Percentiles rank a stretch among this genome's conserved stretches.
These are phyloP conservation scores for Thymallus thymallus DNA, from an alignment of 2,113 vertebrate genomes.

Conservation along the genomic window DNA sequence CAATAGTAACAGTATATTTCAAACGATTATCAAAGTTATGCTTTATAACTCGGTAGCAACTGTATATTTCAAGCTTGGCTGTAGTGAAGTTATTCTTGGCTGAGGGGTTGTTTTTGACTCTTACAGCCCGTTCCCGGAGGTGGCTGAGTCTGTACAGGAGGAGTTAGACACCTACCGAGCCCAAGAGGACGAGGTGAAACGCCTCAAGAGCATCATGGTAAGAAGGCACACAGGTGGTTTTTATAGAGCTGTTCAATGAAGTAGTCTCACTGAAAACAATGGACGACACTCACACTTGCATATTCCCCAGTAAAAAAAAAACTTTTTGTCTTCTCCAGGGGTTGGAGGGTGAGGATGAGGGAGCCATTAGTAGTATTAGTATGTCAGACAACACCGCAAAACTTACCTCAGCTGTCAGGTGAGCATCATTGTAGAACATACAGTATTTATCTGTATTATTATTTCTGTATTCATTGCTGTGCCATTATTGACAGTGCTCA, in stretches of 20 bases:
- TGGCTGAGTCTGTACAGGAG: constrained; percentile 95
- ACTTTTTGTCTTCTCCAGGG: constrained; percentile 73
- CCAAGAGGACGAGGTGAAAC: constrained; percentile 96
- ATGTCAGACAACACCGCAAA: constrained; percentile 98
- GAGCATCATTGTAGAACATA: neutral
- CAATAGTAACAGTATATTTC: neutral
- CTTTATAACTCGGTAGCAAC: neutral
- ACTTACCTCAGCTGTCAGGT: constrained; percentile 97
- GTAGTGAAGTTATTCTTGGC: neutral
- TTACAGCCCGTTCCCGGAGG: constrained; percentile 93
- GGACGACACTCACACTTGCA: neutral
- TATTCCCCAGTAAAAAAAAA: neutral
- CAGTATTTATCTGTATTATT: neutral
- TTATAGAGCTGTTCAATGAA: neutral
- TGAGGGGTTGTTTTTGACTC: neutral
- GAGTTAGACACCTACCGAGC: constrained; percentile 91
- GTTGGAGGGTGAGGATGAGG: constrained; percentile 96
- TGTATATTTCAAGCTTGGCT: neutral
- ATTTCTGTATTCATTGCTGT: neutral
- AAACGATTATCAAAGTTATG: neutral
- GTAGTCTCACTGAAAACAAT: too few species aligned
- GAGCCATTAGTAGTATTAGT: constrained; percentile 98
- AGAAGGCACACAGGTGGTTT: constrained; percentile 30
- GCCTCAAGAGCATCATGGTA: constrained; percentile 97
- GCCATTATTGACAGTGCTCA: neutral